phyloP scores from a whole-genome alignment of 2,113 vertebrate species.

The Limanda limanda region DNA sequence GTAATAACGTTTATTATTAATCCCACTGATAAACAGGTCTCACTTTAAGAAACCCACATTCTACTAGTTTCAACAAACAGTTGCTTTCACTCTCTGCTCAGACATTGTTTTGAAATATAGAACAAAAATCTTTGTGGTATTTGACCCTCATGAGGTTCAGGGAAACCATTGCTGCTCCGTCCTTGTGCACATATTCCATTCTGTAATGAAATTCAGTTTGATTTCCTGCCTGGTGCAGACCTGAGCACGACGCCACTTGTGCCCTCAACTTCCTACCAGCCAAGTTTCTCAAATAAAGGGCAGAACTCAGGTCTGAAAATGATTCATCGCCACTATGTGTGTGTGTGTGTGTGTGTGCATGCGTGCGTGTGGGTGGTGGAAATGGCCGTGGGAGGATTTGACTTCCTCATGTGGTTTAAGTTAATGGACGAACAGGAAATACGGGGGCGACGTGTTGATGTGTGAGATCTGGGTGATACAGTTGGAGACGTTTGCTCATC shows the following conservation, averaged over 20 bases:
- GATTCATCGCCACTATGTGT: conserved; percentile 36
- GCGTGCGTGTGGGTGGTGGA: conserved; percentile 58
- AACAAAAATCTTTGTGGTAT: neutral
- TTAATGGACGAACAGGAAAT: conserved; percentile 76
- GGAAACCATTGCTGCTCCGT: conserved; percentile 52
- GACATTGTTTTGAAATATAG: neutral
- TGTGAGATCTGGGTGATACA: conserved; percentile 24
- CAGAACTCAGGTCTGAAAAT: conserved; percentile 42
- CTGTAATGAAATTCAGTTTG: conserved; percentile 51
- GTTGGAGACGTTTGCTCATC: conserved; percentile 10
- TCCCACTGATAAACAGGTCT: neutral
- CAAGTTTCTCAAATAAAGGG: conserved; percentile 55
- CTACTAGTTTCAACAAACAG: neutral
- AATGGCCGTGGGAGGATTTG: conserved; percentile 74
- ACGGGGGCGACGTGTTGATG: conserved; percentile 43
- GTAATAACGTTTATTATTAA: neutral
- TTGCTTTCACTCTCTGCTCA: neutral
- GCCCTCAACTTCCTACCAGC: conserved; percentile 38
- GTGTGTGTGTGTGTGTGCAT: neutral
- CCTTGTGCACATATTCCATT: conserved; percentile 23
- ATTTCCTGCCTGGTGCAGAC: conserved; percentile 35
- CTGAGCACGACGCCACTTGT: conserved; percentile 20
- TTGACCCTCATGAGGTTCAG: neutral
- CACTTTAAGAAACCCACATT: neutral
- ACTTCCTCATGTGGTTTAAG: conserved; percentile 66